These are phyloP conservation scores for Aleiodes testaceus DNA, from an alignment of 2,888 invertebrate species.

Conservation along the genomic window DNA sequence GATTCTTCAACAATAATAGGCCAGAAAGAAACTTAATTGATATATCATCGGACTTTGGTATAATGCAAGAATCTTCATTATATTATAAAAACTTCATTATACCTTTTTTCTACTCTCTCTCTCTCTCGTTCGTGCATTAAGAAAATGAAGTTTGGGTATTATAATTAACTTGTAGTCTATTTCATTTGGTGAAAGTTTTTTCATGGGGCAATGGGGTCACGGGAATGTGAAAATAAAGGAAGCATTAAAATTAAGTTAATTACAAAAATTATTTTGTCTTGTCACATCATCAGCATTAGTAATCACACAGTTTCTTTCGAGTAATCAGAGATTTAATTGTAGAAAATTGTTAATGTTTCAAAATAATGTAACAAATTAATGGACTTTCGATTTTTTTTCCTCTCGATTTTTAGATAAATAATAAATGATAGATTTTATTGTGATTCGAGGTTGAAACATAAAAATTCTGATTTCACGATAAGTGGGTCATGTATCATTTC, in stretches of 20 bases:
- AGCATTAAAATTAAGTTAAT: conserved; percentile 11
- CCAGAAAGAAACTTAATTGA: background rate
- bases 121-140: background rate
- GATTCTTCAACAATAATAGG: background rate
- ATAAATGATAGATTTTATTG: too few relatives aligned
- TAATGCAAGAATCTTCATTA: background rate
- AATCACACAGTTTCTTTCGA: background rate
- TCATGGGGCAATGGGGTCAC: conserved; percentile 7
- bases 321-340: too few relatives aligned
- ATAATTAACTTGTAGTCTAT: conserved; percentile 18
- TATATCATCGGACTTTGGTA: background rate
- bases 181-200: conserved; percentile 10
- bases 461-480: too few relatives aligned
- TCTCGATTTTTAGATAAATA: too few relatives aligned
- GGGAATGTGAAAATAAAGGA: conserved; percentile 14
- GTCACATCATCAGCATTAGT: background rate
- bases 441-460: too few relatives aligned
- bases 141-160: too few relatives aligned
- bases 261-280: conserved; percentile 1
- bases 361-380: too few relatives aligned
- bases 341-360: too few relatives aligned
- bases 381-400: too few relatives aligned
- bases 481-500: too few relatives aligned
- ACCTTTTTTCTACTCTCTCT: background rate
- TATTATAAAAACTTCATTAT: background rate